Evolutionary conservation across 2,113 vertebrate species (phyloP), one percentile per base, ranked within the genome.

Genomic region (Spilogale gracilis): DNA sequence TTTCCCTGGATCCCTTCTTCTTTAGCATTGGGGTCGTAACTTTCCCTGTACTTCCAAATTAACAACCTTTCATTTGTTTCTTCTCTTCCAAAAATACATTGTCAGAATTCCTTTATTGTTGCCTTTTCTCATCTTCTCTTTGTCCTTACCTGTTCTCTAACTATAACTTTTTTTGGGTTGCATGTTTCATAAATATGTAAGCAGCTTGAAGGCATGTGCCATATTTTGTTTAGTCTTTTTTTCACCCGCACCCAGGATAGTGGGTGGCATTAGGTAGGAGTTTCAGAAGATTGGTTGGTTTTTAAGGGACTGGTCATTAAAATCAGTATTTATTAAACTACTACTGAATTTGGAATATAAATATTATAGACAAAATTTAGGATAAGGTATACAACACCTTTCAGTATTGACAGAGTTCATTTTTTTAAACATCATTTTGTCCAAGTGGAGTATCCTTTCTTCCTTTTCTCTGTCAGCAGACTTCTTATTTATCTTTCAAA

Each of bases 291-390:
- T 56, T 3, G 18, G 50, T 52, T 61, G 54, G 7, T 30, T 30
- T 87, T 56, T 48, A 87, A 79, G 43, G 48, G n/a, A 79, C 2
- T 74, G 8, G 50, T 80, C 67, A 65, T 43, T 56, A 6, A 96
- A 92, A 71, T 45, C 12, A 81, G 5, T 83, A 50, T 71, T 81
- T 82, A 94, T 89, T 95, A 86, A 95, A 65, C n/a, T 32, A 63
- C 11, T 61, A n/a, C 23, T n/a, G 18, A 61, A 79, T 94, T 79
- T 94, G 16, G 18, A 95, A 86, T 18, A 63, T n/a, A 80, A 67
- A 43, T 73, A 56, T 58, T 74, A 83, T 8, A 52, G 45, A 58
- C 10, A 92, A 54, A 83, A 91, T 52, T 79, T 93, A 81, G 71
- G 20, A 82, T 14, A 89, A 92, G 27, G 11, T 95, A 45, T 12